phyloP scores from a whole-genome alignment of 2,113 vertebrate genomes.

The Zapus hudsonius region DNA sequence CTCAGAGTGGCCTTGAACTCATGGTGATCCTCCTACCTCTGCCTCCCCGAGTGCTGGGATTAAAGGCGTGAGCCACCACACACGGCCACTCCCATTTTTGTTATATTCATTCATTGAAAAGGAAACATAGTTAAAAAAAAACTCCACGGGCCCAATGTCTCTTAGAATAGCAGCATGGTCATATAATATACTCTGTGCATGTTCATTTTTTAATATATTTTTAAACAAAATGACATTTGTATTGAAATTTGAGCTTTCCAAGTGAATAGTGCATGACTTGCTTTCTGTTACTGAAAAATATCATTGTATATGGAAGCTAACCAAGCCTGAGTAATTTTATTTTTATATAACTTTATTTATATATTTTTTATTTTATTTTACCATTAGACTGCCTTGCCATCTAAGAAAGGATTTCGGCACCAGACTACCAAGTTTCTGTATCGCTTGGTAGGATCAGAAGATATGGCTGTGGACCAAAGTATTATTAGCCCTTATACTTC shows the following conservation, averaged over 20 bases:
- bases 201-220: slow-evolving; percentile 15
- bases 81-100: background rate
- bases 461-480: slow-evolving; percentile 88
- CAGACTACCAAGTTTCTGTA: slow-evolving; percentile 91
- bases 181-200: background rate
- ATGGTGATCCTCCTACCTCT: no score
- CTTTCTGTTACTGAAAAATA: background rate
- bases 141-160: background rate
- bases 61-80: no score
- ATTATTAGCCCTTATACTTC: slow-evolving; percentile 97
- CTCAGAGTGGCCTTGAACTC: no score
- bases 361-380: slow-evolving; percentile 42
- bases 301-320: background rate
- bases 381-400: slow-evolving; percentile 87
- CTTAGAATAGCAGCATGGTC: background rate
- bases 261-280: background rate
- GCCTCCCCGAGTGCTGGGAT: no score
- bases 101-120: slow-evolving; percentile 1
- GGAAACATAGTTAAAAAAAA: background rate
- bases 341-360: slow-evolving; percentile 43
- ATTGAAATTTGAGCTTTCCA: background rate
- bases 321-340: slow-evolving; percentile 15
- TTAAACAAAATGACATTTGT: slow-evolving; percentile 10
- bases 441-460: slow-evolving; percentile 93
- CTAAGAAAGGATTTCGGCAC: slow-evolving; percentile 87